Evolutionary conservation across 2,113 vertebrate genomes (phyloP), one percentile per base, ranked within the genome.

Genomic region (Chaetops frenatus): DNA sequence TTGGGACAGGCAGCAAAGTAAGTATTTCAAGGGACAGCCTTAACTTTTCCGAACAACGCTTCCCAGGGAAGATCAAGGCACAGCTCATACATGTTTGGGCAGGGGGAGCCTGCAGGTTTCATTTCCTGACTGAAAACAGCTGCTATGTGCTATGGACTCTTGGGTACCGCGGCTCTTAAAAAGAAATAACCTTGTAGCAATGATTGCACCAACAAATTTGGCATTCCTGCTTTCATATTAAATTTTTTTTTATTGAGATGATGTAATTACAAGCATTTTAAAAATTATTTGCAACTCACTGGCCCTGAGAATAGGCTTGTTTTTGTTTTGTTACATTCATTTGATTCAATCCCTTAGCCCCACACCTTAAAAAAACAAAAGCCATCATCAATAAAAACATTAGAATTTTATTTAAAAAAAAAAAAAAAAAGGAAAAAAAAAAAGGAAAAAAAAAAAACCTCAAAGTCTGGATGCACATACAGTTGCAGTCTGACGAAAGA

Each of bases 271-370:
- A 98, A 97, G 97, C 97, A 97, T 98, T 98, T 97, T 91, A 98
- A 98, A 98, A 98, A 98, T 98, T 98, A 98, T 98, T 98, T 98
- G 98, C 98, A 98, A 98, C 97, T 98, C 97, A 98, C 98, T 98
- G 98, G 98, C 98, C 98, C 98, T 98, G 98, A 98, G 98, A 98
- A 98, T 96, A 98, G 98, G 97, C 97, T 97, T 97, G 74, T 89
- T 92, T 93, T 92, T 79, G 94, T 96, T 97, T 97, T 95, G 84
- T 98, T 98, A 98, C 98, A 98, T 98, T 98, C 98, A 98, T 97
- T 98, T 95, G 96, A 98, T 98, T 98, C 97, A 97, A 94, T 97
- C 97, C 97, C 97, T 97, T 97, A 98, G 95, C 95, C 97, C 97
- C 97, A 97, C 96, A 98, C 96, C 98, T 97, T 97, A 97, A 95